Base-by-base conservation (phyloP, 2,113 vertebrate genomes). In the Narcine bancroftii region DNA sequence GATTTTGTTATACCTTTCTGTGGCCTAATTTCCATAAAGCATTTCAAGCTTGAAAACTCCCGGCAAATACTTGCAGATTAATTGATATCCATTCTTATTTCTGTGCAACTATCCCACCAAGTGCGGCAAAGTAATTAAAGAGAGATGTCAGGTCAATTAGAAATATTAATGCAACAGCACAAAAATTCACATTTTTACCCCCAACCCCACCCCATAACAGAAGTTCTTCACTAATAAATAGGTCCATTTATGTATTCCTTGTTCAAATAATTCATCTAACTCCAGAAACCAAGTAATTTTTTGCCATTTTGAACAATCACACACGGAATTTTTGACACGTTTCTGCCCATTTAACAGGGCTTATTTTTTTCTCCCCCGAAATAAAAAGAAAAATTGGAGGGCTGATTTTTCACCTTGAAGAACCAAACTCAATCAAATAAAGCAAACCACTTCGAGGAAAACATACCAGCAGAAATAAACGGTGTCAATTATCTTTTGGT, bases 381-480 rank as follows among this genome's bases (percentile, higher is more conserved):
- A 89, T 63, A 60, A 17, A 63, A 36, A 45, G 36, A 91, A 91
- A 69, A 71, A 91, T 47, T 91, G 89, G 65, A 91, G 89, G 89
- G 66, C 89, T 42, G 65, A 91, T 71, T 65, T 91, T 91, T 91
- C 65, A 91, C 65, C 89, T 65, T 69, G 65, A 91, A 91, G 89
- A 69, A 71, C 89, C 47, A 91, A 91, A 91, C 71, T 91, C 89
- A 91, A 91, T 91, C 89, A 91, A 91, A 91, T 91, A 91, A 91
- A 91, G 89, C 89, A 91, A 91, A 69, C 89, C 94, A 96, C 95
- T 96, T 97, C 96, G 96, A 96, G 95, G 96, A 97, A 91, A 96
- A 96, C 96, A 97, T 97, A 96, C 96, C 96, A 96, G 96, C 95
- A 97, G 96, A 97, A 97, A 97, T 96, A 97, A 96, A 94, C 96